Evolutionary conservation across 30 jellyfish, hydroid and myxozoan species (phyloP), one percentile per base, ranked within the genome.

Genomic region (Sanderia malayensis): DNA sequence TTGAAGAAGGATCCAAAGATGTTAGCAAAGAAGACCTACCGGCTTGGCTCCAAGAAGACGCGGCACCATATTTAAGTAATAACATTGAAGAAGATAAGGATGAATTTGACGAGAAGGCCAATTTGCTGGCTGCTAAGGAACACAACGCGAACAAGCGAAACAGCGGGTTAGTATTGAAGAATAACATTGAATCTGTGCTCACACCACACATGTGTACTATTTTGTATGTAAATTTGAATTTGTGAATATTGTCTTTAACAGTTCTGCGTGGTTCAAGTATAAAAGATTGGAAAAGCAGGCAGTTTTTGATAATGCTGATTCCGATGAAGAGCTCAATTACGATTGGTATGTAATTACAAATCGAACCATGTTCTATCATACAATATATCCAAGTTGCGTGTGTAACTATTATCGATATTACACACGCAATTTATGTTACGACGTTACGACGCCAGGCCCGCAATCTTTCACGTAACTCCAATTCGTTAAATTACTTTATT

Each of bases 131-230:
- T 49, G 6, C 64, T 4, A 8, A 8, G 64, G 64, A 49, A 19
- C 8, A 49, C 18, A 9, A 9, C 24, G 2, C 27, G 7, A 49
- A 49, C 4, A 49, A 60, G 61, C 26, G 86, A 41, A 59, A 60
- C 32, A 74, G 86, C 62, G 86, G 86, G 86, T 74, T 41, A 21
- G 78, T n/a, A n/a, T n/a, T n/a, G n/a, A n/a, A n/a, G n/a, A n/a
- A n/a, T n/a, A n/a, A n/a, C n/a, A n/a, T n/a, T n/a, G n/a, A n/a
- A n/a, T n/a, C n/a, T n/a, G n/a, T n/a, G n/a, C n/a, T n/a, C n/a
- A n/a, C n/a, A n/a, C n/a, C n/a, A n/a, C n/a, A n/a, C n/a, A n/a
- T n/a, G n/a, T n/a, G n/a, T n/a, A n/a, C n/a, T n/a, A n/a, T n/a
- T n/a, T n/a, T n/a, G n/a, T n/a, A n/a, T n/a, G n/a, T n/a, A n/a